These are phyloP conservation scores for Tenualosa ilisha DNA, from an alignment of 2,797 vertebrate species.

Conservation along the genomic window DNA sequence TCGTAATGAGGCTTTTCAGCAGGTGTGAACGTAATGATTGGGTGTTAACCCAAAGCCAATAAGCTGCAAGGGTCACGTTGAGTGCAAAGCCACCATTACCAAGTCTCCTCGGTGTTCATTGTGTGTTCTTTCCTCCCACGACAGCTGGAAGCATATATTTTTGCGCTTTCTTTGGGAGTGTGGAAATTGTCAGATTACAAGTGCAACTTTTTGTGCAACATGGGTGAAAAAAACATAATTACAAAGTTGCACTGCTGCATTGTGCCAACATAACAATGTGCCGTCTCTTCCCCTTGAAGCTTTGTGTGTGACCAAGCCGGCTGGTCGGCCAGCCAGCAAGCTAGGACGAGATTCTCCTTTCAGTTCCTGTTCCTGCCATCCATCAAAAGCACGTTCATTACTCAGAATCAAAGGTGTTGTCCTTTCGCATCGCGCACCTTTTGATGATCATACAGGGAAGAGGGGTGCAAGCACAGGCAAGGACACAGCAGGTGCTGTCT, in stretches of 20 bases:
- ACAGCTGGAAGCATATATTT: not conserved
- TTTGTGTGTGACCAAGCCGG: not conserved
- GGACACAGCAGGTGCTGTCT: conserved; percentile 45
- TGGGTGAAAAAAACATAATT: not conserved
- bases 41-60: conserved; percentile 7
- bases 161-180: not conserved
- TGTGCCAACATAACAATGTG: not conserved
- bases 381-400: conserved; percentile 39
- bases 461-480: conserved; percentile 20
- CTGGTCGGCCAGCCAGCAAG: not conserved
- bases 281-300: not conserved
- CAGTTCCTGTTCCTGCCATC: conserved; percentile 41
- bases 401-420: conserved; percentile 52
- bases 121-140: not conserved
- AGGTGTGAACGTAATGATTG: conserved; percentile 19
- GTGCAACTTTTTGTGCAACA: not conserved
- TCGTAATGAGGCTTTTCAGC: conserved; percentile 42
- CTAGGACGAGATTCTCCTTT: conserved; percentile 38
- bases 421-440: conserved; percentile 45
- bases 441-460: conserved; percentile 45
- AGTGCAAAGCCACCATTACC: conserved; percentile 10
- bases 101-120: not conserved
- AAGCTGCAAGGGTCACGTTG: not conserved
- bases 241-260: not conserved
- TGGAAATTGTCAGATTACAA: not conserved